A percentile compares a stretch with the other conserved stretches of the same genome.
These are phyloP conservation scores for Caenorhabditis doughertyi DNA, from an alignment of 2,888 invertebrate species.

Conservation along the genomic window DNA sequence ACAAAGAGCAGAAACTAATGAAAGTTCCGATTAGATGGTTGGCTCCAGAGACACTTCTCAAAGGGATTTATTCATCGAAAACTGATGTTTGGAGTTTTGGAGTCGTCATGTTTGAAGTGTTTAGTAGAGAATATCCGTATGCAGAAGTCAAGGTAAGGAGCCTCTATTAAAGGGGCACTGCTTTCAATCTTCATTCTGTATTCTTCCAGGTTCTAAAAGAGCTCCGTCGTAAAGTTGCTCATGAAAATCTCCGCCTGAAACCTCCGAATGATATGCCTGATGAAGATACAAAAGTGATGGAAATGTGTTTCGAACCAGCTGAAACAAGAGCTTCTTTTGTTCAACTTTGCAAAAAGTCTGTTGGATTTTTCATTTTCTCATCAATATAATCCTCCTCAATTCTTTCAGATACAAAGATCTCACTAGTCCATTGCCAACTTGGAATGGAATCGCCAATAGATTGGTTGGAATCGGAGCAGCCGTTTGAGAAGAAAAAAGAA, in stretches of 20 bases:
- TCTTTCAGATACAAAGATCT: conserved; percentile 53
- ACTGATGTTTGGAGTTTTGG: conserved; percentile 75
- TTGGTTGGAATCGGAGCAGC: conserved; percentile 42
- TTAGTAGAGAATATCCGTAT: conserved; percentile 67
- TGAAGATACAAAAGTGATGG: conserved; percentile 53
- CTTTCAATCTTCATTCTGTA: no score
- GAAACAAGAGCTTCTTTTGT: conserved; percentile 34
- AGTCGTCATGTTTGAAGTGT: conserved; percentile 72
- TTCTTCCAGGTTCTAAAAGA: conserved; percentile 52
- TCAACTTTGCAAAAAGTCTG: conserved; percentile 50
- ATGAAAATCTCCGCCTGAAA: conserved; percentile 49
- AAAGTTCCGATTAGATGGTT: conserved; percentile 74
- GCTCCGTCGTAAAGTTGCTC: conserved; percentile 49
- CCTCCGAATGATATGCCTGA: conserved; percentile 56
- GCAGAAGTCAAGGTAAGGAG: conserved; percentile 60
- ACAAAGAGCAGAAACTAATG: conserved; percentile 71
- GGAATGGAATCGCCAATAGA: conserved; percentile 48
- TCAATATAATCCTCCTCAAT: not conserved
- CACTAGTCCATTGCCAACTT: conserved; percentile 39
- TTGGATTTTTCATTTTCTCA: not conserved
- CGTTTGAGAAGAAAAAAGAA: conserved; percentile 25
- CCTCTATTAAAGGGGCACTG: no score
- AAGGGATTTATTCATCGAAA: conserved; percentile 70
- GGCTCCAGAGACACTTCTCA: conserved; percentile 70
- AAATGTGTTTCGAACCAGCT: conserved; percentile 60